Conservation (phyloP, 2,888 invertebrate genomes). For the Entomobrya proxima region DNA sequence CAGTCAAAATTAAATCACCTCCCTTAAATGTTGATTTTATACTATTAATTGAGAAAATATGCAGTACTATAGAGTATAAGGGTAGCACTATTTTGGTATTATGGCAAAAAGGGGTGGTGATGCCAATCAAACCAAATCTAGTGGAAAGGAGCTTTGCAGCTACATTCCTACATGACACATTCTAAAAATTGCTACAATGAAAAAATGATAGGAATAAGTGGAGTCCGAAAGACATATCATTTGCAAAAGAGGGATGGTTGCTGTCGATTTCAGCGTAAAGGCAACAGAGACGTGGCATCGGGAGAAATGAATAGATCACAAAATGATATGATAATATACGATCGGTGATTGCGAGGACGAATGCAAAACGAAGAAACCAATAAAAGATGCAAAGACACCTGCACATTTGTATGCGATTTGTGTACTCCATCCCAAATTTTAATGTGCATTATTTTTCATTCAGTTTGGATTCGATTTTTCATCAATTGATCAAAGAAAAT, state of each 20-base stretch:
- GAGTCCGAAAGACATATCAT: constrained; percentile 43
- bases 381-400: constrained; percentile 49
- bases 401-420: constrained; percentile 64
- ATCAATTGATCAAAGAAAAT: constrained; percentile 24
- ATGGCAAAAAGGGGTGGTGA: constrained; percentile 44
- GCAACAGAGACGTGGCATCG: neutral
- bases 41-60: neutral
- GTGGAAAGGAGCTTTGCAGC: neutral
- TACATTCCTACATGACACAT: constrained; percentile 52
- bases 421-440: constrained; percentile 33
- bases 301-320: constrained; percentile 54
- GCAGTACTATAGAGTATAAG: too few species aligned
- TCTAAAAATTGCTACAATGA: constrained; percentile 57
- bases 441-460: constrained; percentile 53
- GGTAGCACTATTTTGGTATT: neutral
- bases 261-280: neutral
- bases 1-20: constrained; percentile 11
- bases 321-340: constrained; percentile 54
- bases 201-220: neutral
- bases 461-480: constrained; percentile 34
- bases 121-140: constrained; percentile 5
- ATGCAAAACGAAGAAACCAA: constrained; percentile 15
- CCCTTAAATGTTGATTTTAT: neutral
- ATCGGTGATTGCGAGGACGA: constrained; percentile 17
- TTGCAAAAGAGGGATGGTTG: constrained; percentile 52